Conservation (phyloP, 2,888 invertebrate genomes). For the Drosophila infuscata region DNA sequence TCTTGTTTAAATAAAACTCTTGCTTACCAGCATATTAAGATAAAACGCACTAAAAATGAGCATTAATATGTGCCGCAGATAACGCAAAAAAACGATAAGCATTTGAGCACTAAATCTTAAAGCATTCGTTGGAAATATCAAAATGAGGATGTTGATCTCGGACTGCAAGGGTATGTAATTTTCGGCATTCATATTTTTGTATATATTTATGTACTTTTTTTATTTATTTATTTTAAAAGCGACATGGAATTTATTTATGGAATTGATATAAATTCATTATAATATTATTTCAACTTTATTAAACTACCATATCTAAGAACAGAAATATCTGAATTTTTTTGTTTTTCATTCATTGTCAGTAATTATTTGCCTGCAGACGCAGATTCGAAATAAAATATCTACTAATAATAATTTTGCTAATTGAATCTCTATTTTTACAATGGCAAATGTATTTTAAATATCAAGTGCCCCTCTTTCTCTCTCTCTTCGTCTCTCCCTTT, state of each 20-base stretch:
- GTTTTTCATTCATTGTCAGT: background rate
- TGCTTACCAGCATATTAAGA: background rate
- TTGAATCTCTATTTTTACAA: slow-evolving; percentile 49
- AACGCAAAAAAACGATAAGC: background rate
- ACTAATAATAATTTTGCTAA: slow-evolving; percentile 64
- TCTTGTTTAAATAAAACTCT: background rate
- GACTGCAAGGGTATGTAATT: background rate
- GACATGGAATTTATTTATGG: too few species aligned
- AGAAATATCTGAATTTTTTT: background rate
- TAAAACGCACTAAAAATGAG: background rate
- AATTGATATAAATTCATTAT: background rate
- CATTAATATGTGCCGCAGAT: background rate
- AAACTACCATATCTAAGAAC: background rate
- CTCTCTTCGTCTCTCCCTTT: background rate
- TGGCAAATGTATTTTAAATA: slow-evolving; percentile 47
- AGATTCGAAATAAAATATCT: slow-evolving; percentile 17
- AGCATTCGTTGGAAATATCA: background rate
- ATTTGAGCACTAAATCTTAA: background rate
- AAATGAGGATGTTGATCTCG: background rate
- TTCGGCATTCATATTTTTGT: background rate
- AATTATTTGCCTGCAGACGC: slow-evolving; percentile 44
- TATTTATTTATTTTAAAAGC: too few species aligned
- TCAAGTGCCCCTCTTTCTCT: slow-evolving; percentile 33
- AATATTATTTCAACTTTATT: background rate
- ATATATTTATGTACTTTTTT: too few species aligned